A percentile compares a stretch with the other conserved stretches of the same genome.
These are phyloP conservation scores for Cyclargus thomasi DNA, from an alignment of 1,140 invertebrate genomes.

Conservation along the genomic window DNA sequence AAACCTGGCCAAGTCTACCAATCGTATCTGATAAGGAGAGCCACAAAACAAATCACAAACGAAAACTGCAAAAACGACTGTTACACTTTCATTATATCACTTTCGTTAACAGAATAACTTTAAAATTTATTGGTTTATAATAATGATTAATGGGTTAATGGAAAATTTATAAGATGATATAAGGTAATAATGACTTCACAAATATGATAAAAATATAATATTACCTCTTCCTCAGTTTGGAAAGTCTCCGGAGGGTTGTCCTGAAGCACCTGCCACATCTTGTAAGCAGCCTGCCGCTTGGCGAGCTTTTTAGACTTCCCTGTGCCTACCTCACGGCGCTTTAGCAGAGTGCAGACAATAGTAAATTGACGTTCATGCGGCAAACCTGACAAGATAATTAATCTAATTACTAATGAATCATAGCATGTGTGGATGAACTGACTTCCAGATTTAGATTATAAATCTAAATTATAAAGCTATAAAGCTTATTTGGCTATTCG, in stretches of 20 bases:
- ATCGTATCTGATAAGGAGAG: slow-evolving; percentile 36
- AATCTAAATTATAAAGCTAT: too few species aligned
- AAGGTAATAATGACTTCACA: neutral
- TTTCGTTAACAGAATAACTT: neutral
- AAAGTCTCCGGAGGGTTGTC: slow-evolving; percentile 83
- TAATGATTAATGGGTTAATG: neutral
- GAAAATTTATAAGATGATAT: neutral
- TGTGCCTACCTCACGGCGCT: slow-evolving; percentile 86
- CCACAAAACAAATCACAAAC: slow-evolving; percentile 26
- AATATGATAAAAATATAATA: neutral
- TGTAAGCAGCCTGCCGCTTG: slow-evolving; percentile 93
- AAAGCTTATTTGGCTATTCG: too few species aligned
- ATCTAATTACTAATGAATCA: neutral
- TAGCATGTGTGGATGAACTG: too few species aligned
- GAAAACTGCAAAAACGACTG: slow-evolving; percentile 15
- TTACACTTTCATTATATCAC: neutral
- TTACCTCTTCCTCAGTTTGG: slow-evolving; percentile 76
- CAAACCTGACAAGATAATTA: slow-evolving; percentile 79
- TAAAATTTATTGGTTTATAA: slow-evolving; percentile 8
- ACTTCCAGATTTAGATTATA: too few species aligned
- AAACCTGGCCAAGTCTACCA: slow-evolving; percentile 65
- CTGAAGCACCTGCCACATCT: slow-evolving; percentile 91
- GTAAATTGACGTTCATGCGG: slow-evolving; percentile 95
- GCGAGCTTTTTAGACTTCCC: slow-evolving; percentile 98
- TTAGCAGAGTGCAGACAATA: slow-evolving; percentile 91